These are phyloP conservation scores for Phylloscopus whistleri DNA, from an alignment of 2,113 vertebrate genomes.

Conservation along the genomic window DNA sequence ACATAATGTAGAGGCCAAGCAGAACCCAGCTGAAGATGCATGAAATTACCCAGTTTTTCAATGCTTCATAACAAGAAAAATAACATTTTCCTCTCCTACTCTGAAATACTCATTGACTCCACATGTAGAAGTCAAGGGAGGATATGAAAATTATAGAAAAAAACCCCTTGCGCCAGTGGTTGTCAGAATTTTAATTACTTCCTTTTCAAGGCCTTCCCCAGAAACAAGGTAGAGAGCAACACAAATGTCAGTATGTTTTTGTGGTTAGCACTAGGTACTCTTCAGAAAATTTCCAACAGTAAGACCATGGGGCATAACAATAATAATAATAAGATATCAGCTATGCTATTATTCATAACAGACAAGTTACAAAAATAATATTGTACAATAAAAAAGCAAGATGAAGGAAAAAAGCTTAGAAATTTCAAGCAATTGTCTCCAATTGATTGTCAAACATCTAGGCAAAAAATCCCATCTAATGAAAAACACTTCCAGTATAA, in stretches of 20 bases:
- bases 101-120: neutral
- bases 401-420: neutral
- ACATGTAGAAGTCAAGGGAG: neutral
- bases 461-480: neutral
- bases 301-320: neutral
- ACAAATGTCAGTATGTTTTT: neutral
- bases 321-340: neutral
- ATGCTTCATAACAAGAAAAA: neutral
- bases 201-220: neutral
- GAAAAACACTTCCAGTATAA: neutral
- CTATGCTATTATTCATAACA: neutral
- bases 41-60: neutral
- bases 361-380: neutral
- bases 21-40: neutral
- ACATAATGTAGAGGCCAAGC: neutral
- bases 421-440: neutral
- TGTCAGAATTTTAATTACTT: neutral
- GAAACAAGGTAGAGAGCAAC: neutral
- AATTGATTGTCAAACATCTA: neutral
- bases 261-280: neutral
- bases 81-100: neutral
- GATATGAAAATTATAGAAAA: neutral
- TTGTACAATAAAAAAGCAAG: neutral
- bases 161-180: neutral
- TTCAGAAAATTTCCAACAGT: neutral